phyloP scores from a whole-genome alignment of 2,888 invertebrate species.

The Zeuzera pyrina region DNA sequence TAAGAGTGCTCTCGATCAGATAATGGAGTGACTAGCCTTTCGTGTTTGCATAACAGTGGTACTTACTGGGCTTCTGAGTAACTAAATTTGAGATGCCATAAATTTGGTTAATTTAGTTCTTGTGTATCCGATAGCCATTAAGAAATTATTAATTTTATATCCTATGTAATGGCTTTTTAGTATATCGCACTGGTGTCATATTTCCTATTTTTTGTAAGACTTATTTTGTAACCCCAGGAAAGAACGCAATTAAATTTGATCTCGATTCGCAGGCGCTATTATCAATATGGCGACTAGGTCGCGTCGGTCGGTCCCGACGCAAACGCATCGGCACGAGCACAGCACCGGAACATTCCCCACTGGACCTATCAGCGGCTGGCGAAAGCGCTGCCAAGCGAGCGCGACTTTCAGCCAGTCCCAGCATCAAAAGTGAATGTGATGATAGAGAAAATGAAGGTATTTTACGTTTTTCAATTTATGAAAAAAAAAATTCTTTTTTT shows the following conservation, averaged over 20 bases:
- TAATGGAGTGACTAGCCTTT: constrained; percentile 44
- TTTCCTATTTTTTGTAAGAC: too few species aligned
- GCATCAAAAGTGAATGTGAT: constrained; percentile 54
- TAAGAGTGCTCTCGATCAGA: constrained; percentile 54
- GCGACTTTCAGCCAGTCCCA: constrained; percentile 55
- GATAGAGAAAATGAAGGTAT: constrained; percentile 64
- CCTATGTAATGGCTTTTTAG: too few species aligned
- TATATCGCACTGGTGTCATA: too few species aligned
- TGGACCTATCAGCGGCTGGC: constrained; percentile 58
- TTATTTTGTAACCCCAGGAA: too few species aligned
- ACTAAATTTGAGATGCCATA: constrained; percentile 43
- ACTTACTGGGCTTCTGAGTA: constrained; percentile 41
- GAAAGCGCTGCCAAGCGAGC: constrained; percentile 60
- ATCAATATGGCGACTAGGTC: constrained; percentile 54
- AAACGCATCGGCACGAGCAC: constrained; percentile 37
- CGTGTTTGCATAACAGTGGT: constrained; percentile 52
- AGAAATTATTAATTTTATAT: neutral
- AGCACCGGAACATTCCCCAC: constrained; percentile 50
- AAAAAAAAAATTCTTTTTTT: too few species aligned
- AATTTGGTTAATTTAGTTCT: neutral
- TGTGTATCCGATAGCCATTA: neutral
- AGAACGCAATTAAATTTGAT: too few species aligned
- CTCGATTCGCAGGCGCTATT: constrained; percentile 46
- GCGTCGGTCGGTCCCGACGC: constrained; percentile 50
- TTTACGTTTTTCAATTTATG: too few species aligned